Evolutionary conservation across 1,140 invertebrate genomes (phyloP).

Genomic region (Stenopsyche tienmushanensis): DNA sequence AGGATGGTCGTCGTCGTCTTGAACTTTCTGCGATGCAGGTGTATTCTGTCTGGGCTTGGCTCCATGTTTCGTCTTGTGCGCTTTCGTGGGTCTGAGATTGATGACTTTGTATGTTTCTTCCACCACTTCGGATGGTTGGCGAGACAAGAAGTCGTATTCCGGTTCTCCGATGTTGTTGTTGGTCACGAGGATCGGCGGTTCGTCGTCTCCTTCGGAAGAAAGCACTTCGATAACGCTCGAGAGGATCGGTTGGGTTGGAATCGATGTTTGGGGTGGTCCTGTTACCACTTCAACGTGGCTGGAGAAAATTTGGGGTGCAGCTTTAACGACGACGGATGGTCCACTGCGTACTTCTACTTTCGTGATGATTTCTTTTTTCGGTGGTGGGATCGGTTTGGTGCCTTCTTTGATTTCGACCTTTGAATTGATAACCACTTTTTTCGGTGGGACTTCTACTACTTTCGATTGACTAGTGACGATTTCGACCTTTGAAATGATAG

Average conservation of each 20-base stretch:
- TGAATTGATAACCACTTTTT: conserved; percentile 36
- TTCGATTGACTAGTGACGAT: conserved; percentile 55
- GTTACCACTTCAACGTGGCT: conserved; percentile 58
- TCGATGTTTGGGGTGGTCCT: conserved; percentile 43
- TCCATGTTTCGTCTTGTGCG: conserved; percentile 51
- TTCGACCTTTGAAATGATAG: conserved; percentile 60
- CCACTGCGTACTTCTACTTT: conserved; percentile 41
- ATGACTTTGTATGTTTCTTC: conserved; percentile 70
- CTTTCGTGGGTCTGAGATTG: conserved; percentile 57
- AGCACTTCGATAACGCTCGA: conserved; percentile 57
- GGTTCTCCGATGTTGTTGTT: conserved; percentile 75
- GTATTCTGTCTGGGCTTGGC: conserved; percentile 50
- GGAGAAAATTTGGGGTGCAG: conserved; percentile 43
- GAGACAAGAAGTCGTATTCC: conserved; percentile 80
- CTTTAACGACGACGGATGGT: conserved; percentile 34
- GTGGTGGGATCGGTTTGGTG: conserved; percentile 17
- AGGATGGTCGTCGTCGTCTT: conserved; percentile 61
- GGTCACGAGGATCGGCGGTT: conserved; percentile 55
- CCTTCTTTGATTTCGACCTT: conserved; percentile 41
- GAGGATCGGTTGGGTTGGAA: conserved; percentile 47
- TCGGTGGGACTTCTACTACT: conserved; percentile 46
- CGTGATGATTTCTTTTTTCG: conserved; percentile 36
- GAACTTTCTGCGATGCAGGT: conserved; percentile 46
- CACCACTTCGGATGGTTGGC: conserved; percentile 76
- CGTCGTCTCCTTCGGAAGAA: conserved; percentile 48